A percentile compares a stretch with the other conserved stretches of the same genome.
Evolutionary conservation across 2,113 vertebrate genomes (phyloP).

Genomic region (Phyllopteryx taeniolatus): DNA sequence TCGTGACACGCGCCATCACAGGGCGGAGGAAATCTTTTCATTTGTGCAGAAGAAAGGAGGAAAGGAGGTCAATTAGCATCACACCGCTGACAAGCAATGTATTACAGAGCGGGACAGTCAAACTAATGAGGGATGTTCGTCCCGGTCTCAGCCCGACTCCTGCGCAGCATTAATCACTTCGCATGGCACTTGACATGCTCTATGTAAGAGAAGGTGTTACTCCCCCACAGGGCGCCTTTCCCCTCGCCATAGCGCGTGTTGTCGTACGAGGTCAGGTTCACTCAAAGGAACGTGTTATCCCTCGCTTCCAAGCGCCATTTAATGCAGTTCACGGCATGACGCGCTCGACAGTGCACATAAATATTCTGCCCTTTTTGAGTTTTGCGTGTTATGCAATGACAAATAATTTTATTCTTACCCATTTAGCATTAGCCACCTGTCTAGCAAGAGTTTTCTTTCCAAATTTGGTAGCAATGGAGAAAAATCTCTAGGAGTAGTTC

Average conservation of each 20-base stretch:
- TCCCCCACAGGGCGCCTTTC: constrained; percentile 15
- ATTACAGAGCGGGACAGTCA: constrained; percentile 72
- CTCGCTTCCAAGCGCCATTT: constrained; percentile 14
- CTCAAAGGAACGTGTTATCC: constrained; percentile 31
- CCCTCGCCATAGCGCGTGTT: constrained; percentile 10
- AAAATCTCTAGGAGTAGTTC: too few relatives aligned
- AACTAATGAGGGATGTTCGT: constrained; percentile 73
- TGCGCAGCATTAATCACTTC: constrained; percentile 57
- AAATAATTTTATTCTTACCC: too few relatives aligned
- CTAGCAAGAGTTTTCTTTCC: too few relatives aligned
- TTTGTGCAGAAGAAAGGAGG: constrained; percentile 70
- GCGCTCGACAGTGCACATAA: background rate
- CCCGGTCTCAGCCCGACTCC: constrained; percentile 48
- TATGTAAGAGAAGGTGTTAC: constrained; percentile 28
- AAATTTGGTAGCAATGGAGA: too few relatives aligned
- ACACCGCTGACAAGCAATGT: constrained; percentile 74
- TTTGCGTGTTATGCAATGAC: too few relatives aligned
- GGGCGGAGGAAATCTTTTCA: constrained; percentile 74
- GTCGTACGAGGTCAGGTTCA: constrained; percentile 46
- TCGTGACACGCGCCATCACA: constrained; percentile 77
- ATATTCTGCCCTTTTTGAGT: too few relatives aligned
- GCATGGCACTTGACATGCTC: constrained; percentile 45
- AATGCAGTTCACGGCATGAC: background rate
- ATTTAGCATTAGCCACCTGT: too few relatives aligned
- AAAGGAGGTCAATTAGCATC: constrained; percentile 81